These are phyloP conservation scores for Cephalotes varians DNA, from an alignment of 2,888 invertebrate genomes.

Conservation along the genomic window DNA sequence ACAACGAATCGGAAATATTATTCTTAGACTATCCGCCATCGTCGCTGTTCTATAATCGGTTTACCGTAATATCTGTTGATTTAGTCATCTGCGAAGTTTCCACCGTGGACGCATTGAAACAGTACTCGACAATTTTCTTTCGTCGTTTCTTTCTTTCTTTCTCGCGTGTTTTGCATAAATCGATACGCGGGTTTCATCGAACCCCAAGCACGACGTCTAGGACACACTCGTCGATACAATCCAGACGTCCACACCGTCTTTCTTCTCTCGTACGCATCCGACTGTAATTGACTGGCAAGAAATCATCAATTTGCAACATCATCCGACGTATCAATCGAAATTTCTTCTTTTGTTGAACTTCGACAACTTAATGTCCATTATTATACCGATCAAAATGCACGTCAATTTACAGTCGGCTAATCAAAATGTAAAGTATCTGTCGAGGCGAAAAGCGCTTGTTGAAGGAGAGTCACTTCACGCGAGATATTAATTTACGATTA, in stretches of 20 bases:
- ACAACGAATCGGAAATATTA: constrained; percentile 42
- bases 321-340: not conserved
- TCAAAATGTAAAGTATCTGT: not conserved
- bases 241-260: not conserved
- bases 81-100: constrained; percentile 35
- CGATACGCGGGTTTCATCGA: constrained; percentile 1
- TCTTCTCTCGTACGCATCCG: not conserved
- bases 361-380: not conserved
- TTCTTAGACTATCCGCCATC: constrained; percentile 42
- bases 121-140: constrained; percentile 19
- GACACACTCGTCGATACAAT: not conserved
- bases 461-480: not conserved
- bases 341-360: not conserved
- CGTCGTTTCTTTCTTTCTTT: constrained; percentile 8
- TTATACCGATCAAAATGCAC: not conserved
- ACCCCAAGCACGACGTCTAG: not conserved
- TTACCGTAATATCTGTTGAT: constrained; percentile 28
- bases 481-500: not conserved
- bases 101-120: constrained; percentile 17
- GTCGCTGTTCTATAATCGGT: constrained; percentile 29
- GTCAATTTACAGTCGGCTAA: not conserved
- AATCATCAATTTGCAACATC: constrained; percentile 2
- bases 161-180: not conserved
- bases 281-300: not conserved
- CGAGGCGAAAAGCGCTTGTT: not conserved